Percentiles rank a stretch among this genome's conserved stretches.
Evolutionary conservation across 2,888 invertebrate genomes (phyloP).

Genomic region (Ormyrus thymus): DNA sequence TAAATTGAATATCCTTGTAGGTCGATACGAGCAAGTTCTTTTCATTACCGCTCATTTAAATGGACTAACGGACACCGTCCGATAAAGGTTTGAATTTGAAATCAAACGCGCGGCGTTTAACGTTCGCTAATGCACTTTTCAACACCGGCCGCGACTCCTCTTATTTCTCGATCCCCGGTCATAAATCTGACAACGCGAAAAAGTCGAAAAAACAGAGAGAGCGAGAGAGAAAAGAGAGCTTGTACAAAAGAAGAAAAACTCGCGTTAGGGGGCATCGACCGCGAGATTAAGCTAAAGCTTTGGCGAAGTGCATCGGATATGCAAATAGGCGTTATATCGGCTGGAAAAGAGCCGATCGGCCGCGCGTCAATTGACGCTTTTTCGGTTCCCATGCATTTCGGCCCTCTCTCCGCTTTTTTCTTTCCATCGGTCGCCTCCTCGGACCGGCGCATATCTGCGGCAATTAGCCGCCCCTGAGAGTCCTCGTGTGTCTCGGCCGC

Average conservation of each 20-base stretch:
- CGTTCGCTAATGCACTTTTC: slow-evolving; percentile 41
- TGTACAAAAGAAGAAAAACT: slow-evolving; percentile 18
- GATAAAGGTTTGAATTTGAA: slow-evolving; percentile 28
- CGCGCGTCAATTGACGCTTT: slow-evolving; percentile 59
- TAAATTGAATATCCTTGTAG: no score
- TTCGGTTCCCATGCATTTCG: slow-evolving; percentile 69
- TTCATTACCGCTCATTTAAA: slow-evolving; percentile 16
- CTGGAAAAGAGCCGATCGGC: slow-evolving; percentile 41
- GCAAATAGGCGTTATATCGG: slow-evolving; percentile 38
- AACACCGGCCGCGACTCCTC: slow-evolving; percentile 25
- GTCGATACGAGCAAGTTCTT: background rate
- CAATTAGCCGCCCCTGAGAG: slow-evolving; percentile 67
- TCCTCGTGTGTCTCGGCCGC: slow-evolving; percentile 62
- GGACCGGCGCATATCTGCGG: slow-evolving; percentile 60
- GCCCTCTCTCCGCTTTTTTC: background rate
- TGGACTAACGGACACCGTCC: background rate
- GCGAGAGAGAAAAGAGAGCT: slow-evolving; percentile 6
- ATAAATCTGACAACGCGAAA: slow-evolving; percentile 21
- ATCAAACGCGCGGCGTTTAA: slow-evolving; percentile 16
- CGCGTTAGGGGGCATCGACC: slow-evolving; percentile 36
- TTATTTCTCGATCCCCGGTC: slow-evolving; percentile 32
- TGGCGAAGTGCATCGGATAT: slow-evolving; percentile 50
- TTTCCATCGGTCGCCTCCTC: slow-evolving; percentile 13
- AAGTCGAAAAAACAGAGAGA: background rate
- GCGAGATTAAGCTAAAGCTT: slow-evolving; percentile 31